phyloP scores from a whole-genome alignment of 1,140 invertebrate genomes.

The Octopus bimaculoides region DNA sequence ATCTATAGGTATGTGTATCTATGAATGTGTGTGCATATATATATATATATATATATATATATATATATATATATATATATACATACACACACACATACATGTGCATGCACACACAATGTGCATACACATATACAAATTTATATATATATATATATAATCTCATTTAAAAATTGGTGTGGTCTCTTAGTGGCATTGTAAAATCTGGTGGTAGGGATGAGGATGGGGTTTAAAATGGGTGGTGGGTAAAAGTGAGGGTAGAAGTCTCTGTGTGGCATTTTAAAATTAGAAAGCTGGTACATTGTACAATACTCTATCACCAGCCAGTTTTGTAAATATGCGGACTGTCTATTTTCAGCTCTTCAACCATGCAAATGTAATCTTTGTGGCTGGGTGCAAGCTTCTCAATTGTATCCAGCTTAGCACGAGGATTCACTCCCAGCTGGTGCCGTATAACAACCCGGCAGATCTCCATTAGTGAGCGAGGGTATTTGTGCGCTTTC shows the following conservation, averaged over 20 bases:
- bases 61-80: not conserved
- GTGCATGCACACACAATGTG: not conserved
- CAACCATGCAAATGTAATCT: conserved; percentile 42
- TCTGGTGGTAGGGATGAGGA: too few species aligned
- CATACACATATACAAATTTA: too few species aligned
- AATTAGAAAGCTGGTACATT: too few species aligned
- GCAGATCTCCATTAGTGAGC: conserved; percentile 37
- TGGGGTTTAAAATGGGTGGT: too few species aligned
- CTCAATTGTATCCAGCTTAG: conserved; percentile 34
- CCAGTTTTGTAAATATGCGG: conserved; percentile 18
- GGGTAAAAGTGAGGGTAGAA: too few species aligned
- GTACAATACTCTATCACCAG: conserved; percentile 18
- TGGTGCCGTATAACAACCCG: conserved; percentile 34
- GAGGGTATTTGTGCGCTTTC: conserved; percentile 29
- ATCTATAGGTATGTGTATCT: not conserved
- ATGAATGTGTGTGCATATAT: not conserved
- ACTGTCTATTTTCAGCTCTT: conserved; percentile 12
- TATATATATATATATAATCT: too few species aligned
- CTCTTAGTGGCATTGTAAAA: too few species aligned
- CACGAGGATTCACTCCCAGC: conserved; percentile 29
- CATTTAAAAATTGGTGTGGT: too few species aligned
- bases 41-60: not conserved
- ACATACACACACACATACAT: not conserved
- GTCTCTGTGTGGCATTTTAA: too few species aligned
- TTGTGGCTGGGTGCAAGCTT: conserved; percentile 39